Base-by-base conservation (phyloP, 2,113 vertebrate genomes). In the Chaetura pelagica region DNA sequence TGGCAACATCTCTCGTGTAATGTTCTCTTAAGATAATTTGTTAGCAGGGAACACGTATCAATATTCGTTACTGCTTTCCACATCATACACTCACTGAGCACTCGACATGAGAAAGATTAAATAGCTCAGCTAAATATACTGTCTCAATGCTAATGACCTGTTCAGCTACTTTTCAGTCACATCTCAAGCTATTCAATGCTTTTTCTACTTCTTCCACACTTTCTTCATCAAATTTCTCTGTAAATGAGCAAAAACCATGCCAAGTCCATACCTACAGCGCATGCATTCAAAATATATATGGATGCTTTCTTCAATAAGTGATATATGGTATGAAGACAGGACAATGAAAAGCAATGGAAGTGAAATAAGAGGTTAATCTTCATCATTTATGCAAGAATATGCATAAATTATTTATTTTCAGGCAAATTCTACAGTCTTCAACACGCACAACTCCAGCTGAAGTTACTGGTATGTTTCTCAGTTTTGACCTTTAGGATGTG, bases 101-200 rank as follows among this genome's bases (percentile, higher is more conserved):
- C 72, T 87, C 85, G 76, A 77, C 67, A 24, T 54, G 73, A 90
- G 89, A 67, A 92, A 57, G 52, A 92, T 90, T 89, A 92, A 87
- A 76, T 76, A 90, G 73, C 42, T 61, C 48, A 62, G 67, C 77
- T 89, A 84, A 92, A 84, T 89, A 80, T 71, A 87, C 67, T 82
- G 29, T 57, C 66, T 91, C 22, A 21, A 23, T 89, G 52, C 12
- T 84, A 87, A 87, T 42, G 72, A 84, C 67, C n/a, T 66, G 57
- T 87, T 87, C 76, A 87, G 67, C 35, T 79, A 62, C 57, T 79
- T 91, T 66, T 35, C 62, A 79, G 32, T 57, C 67, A 66, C 12
- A 66, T 61, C 51, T 87, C n/a, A 64, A 76, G 46, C 21, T 80
- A 42, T 46, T 80, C 15, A 75, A 9, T 66, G 46, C 18, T 66